Evolutionary conservation across 2,888 invertebrate species (phyloP), one percentile per base, ranked within the genome.

Genomic region (Acronicta psi): DNA sequence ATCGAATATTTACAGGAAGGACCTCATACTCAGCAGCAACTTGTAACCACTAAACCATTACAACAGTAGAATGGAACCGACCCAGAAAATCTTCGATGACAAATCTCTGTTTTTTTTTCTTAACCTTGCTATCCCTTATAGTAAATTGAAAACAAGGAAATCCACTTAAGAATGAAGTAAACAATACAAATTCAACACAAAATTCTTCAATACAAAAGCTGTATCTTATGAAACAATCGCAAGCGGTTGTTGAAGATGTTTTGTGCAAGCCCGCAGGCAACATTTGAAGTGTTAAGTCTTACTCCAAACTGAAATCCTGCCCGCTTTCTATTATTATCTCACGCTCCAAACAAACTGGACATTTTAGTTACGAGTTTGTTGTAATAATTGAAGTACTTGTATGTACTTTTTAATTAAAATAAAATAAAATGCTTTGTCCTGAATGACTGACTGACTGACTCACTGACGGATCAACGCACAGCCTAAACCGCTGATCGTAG

Each of bases 211-310:
- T 34, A 45, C 47, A 60, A 65, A 37, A 23, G 41, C 44, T 29
- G 37, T 53, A 47, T 68, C 59, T 14, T 49, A 38, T 50, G 49
- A 44, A 53, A 70, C 67, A 57, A 61, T 59, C 58, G 50, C 42
- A 54, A 63, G 51, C 64, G 47, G 16, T 43, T 57, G 43, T 45
- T 66, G 25, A 52, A 70, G 58, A 66, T 69, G 59, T 68, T 77
- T 64, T 53, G 59, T 53, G 57, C 50, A 66, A 50, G 41, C 59
- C 56, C 59, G 63, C 67, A 57, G 56, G 55, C 63, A 58, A 61
- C 59, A 72, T 66, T 59, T 59, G 49, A 54, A 79, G 70, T 73
- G 76, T 69, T 77, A 67, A 72, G 77, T 77, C 79, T 75, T 75
- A 70, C 73, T 74, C 70, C 57, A 16, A 64, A 65, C 59, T 59